Evolutionary conservation across 2,888 invertebrate genomes (phyloP).

Genomic region (Eurytoma californica): DNA sequence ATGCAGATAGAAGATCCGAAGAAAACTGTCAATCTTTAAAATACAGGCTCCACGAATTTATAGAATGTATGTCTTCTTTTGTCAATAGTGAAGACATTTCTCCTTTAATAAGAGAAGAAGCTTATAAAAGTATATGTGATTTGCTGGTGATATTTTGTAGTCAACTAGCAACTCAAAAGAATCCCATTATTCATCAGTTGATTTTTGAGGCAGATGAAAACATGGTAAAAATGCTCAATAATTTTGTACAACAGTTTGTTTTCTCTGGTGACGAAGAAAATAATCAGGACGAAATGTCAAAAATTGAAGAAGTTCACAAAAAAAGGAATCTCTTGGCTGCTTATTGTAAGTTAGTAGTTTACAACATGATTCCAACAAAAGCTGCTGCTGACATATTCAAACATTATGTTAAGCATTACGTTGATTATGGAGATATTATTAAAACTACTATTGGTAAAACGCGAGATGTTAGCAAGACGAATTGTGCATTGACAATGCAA

Average conservation of each 20-base stretch:
- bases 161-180: conserved; percentile 80
- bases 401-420: conserved; percentile 98
- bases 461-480: conserved; percentile 97
- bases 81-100: conserved; percentile 83
- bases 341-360: conserved; percentile 97
- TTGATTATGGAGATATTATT: conserved; percentile 98
- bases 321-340: conserved; percentile 96
- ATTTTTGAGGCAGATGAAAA: conserved; percentile 88
- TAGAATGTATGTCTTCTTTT: conserved; percentile 83
- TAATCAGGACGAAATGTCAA: conserved; percentile 94
- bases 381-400: conserved; percentile 96
- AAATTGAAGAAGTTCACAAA: conserved; percentile 97
- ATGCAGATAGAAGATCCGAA: conserved; percentile 78
- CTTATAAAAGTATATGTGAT: conserved; percentile 97
- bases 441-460: conserved; percentile 98
- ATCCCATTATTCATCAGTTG: conserved; percentile 78
- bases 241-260: conserved; percentile 94
- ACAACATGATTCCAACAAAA: conserved; percentile 95
- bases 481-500: conserved; percentile 95
- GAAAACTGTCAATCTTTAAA: conserved; percentile 81
- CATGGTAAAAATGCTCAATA: conserved; percentile 89
- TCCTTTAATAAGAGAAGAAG: conserved; percentile 75
- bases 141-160: conserved; percentile 94
- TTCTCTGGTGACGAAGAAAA: conserved; percentile 95
- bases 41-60: conserved; percentile 84